phyloP scores from a whole-genome alignment of 2,113 vertebrate genomes.

The Mixornis gularis region DNA sequence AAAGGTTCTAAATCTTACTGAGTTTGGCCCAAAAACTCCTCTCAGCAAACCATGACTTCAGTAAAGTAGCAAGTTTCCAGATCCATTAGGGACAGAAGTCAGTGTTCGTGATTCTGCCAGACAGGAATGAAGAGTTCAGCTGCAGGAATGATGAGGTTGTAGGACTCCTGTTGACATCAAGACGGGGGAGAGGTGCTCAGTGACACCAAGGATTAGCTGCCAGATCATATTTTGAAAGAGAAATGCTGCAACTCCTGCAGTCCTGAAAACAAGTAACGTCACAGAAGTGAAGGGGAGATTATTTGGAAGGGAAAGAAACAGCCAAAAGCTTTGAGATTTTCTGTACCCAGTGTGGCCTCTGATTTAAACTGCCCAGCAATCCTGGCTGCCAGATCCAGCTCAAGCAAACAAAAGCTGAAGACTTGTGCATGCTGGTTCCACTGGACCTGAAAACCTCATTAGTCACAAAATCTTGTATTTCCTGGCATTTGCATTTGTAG shows the following conservation, averaged over 20 bases:
- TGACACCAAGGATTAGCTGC: not conserved
- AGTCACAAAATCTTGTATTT: not conserved
- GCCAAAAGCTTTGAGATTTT: not conserved
- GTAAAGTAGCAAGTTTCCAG: not conserved
- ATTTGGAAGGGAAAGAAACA: not conserved
- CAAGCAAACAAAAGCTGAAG: not conserved
- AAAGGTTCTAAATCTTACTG: not conserved
- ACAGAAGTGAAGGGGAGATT: not conserved
- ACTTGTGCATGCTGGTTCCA: not conserved
- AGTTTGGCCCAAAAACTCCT: not conserved
- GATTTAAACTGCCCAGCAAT: not conserved
- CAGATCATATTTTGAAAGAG: not conserved
- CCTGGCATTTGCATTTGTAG: not conserved
- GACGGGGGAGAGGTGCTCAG: not conserved
- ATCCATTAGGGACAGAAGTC: not conserved
- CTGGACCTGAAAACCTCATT: not conserved
- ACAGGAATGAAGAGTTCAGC: not conserved
- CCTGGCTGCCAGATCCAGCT: not conserved
- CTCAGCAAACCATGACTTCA: not conserved
- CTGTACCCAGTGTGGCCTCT: not conserved
- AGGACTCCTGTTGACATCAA: not conserved
- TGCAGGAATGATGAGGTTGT: not conserved
- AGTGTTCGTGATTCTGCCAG: not conserved
- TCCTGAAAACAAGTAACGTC: not conserved
- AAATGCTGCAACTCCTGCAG: not conserved